A percentile compares a stretch with the other conserved stretches of the same genome.
Evolutionary conservation across 2,797 vertebrate genomes (phyloP).

Genomic region (Protonibea diacanthus): DNA sequence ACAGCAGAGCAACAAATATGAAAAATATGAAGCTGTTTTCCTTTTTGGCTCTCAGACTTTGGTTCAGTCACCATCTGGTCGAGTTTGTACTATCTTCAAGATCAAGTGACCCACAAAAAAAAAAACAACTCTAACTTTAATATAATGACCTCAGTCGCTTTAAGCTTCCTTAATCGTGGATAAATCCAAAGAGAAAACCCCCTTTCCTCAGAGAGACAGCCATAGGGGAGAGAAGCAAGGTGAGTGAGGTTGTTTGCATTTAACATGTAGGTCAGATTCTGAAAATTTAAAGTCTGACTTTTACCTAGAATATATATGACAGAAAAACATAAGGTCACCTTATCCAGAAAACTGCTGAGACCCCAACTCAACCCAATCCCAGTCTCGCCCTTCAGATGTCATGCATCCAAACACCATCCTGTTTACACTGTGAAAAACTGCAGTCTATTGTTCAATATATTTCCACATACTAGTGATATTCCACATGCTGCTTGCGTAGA

Average conservation of each 20-base stretch:
- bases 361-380: background rate
- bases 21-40: background rate
- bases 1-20: background rate
- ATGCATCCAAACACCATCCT: background rate
- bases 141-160: background rate
- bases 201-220: background rate
- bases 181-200: background rate
- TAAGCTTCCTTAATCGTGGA: background rate
- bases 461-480: background rate
- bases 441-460: background rate
- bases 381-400: background rate
- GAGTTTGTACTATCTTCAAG: constrained; percentile 1
- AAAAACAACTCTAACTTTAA: background rate
- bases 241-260: background rate
- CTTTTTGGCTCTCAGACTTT: background rate
- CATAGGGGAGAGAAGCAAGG: background rate
- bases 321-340: background rate
- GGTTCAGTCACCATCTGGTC: background rate
- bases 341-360: background rate
- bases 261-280: background rate
- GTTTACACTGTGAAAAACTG: background rate
- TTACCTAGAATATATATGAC: background rate
- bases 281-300: background rate
- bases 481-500: background rate
- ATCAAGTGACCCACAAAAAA: background rate